Percentiles rank a stretch among this genome's conserved stretches.
phyloP scores from a whole-genome alignment of 2,888 invertebrate species.

The Julus scanicus region DNA sequence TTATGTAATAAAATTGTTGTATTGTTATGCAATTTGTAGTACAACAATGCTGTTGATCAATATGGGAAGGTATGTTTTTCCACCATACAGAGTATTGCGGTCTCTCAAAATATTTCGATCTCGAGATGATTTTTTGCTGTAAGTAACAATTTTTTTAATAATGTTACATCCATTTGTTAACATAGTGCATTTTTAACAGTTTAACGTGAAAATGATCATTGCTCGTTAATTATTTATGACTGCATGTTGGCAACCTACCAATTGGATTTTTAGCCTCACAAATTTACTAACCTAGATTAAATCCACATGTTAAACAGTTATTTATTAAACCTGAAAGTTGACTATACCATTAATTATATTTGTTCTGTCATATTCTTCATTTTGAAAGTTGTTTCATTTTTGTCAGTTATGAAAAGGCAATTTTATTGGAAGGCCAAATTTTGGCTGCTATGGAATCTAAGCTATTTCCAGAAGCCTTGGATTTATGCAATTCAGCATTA shows the following conservation, averaged over 20 bases:
- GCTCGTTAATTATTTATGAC: no score
- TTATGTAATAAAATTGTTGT: background rate
- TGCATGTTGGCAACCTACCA: no score
- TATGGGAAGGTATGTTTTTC: conserved; percentile 67
- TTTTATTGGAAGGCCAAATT: conserved; percentile 48
- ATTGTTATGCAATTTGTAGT: conserved; percentile 48
- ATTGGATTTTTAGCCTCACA: no score
- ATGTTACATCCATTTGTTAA: no score
- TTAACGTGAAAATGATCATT: no score
- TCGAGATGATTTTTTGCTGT: conserved; percentile 66
- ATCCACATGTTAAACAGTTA: no score
- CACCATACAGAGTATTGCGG: conserved; percentile 65
- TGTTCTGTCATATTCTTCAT: background rate
- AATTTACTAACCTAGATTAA: no score
- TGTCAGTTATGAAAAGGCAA: conserved; percentile 52
- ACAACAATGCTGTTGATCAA: conserved; percentile 67
- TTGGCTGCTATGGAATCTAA: conserved; percentile 46
- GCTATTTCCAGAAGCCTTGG: conserved; percentile 41
- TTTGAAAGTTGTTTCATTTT: background rate
- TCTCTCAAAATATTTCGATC: conserved; percentile 64
- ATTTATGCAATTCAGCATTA: conserved; percentile 17
- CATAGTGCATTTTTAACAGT: no score
- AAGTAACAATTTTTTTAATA: background rate
- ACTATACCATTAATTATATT: no score
- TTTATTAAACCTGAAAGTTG: no score